phyloP scores from a whole-genome alignment of 2,797 vertebrate species.

The Pelochelys cantorii region DNA sequence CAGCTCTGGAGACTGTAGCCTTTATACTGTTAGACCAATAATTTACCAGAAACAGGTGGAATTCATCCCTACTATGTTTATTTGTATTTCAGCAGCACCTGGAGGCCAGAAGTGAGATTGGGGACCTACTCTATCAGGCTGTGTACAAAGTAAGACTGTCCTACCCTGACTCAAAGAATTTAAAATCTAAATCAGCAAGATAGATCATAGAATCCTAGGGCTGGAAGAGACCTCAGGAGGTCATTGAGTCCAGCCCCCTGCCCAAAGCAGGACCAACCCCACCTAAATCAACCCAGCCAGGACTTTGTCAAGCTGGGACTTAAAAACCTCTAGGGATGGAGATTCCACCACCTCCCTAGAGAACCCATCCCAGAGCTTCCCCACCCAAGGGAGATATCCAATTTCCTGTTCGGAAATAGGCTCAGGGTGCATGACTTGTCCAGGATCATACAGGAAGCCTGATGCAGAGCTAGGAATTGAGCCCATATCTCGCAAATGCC shows the following conservation, averaged over 20 bases:
- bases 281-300: too few relatives aligned
- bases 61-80: neutral
- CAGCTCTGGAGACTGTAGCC: neutral
- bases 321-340: too few relatives aligned
- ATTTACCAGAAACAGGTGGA: constrained; percentile 22
- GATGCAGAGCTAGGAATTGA: neutral
- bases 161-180: neutral
- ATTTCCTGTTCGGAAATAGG: neutral
- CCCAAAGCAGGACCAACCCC: too few relatives aligned
- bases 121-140: neutral
- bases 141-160: neutral
- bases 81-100: neutral
- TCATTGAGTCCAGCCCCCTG: too few relatives aligned
- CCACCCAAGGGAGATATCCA: neutral
- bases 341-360: too few relatives aligned
- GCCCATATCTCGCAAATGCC: neutral
- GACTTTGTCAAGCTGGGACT: too few relatives aligned
- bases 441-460: constrained; percentile 20
- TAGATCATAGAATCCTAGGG: neutral
- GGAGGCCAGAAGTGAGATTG: neutral
- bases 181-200: neutral
- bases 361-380: too few relatives aligned
- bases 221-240: too few relatives aligned
- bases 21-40: neutral
- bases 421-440: constrained; percentile 18